A percentile compares a stretch with the other conserved stretches of the same genome.
Evolutionary conservation across 2,113 vertebrate species (phyloP).

Genomic region (Eulemur macaco): DNA sequence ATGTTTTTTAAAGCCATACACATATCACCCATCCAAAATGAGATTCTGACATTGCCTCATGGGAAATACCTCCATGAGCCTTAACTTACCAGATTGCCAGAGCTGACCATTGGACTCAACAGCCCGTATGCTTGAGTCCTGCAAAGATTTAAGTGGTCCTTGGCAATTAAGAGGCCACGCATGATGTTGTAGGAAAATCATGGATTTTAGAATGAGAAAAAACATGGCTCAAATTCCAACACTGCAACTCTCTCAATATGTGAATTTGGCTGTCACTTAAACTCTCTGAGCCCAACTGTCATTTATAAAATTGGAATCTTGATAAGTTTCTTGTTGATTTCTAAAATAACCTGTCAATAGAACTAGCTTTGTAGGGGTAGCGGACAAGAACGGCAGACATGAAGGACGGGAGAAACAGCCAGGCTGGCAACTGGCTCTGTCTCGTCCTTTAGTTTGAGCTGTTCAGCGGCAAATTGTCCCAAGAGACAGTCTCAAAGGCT

Average conservation of each 20-base stretch:
- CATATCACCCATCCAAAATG: not conserved
- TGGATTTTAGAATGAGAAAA: not conserved
- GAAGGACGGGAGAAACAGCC: accelerated
- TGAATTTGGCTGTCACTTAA: not conserved
- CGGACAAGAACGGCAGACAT: not conserved
- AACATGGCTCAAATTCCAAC: not conserved
- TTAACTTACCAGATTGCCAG: not conserved
- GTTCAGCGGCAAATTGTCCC: not conserved
- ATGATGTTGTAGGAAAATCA: too few species aligned
- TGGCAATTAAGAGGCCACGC: not conserved
- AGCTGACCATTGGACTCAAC: not conserved
- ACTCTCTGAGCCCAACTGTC: not conserved
- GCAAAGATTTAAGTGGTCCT: not conserved
- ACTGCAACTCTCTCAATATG: not conserved
- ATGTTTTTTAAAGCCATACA: not conserved
- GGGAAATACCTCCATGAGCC: not conserved
- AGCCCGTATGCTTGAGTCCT: too few species aligned
- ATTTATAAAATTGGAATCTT: not conserved
- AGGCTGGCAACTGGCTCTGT: too few species aligned
- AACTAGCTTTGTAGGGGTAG: not conserved
- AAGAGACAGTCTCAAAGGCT: not conserved
- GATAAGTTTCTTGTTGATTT: not conserved
- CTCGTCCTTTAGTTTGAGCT: not conserved
- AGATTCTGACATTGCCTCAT: not conserved
- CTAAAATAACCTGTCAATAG: not conserved